Evolutionary conservation across 2,888 invertebrate species (phyloP).

Genomic region (Amphipyra berbera): DNA sequence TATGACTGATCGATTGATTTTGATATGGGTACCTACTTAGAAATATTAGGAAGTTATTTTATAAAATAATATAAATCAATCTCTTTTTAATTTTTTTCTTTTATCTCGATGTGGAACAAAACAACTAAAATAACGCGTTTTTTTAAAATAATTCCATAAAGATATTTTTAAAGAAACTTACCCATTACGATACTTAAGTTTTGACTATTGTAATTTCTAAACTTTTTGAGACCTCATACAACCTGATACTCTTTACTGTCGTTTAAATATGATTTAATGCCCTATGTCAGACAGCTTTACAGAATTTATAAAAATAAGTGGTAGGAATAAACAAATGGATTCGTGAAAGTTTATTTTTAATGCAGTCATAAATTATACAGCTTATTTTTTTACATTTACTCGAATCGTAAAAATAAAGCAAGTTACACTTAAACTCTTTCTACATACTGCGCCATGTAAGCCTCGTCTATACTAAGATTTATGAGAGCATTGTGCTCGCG

Average conservation of each 20-base stretch:
- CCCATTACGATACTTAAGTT: not conserved
- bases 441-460: slow-evolving; percentile 67
- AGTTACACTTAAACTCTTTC: slow-evolving; percentile 19
- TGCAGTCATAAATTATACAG: slow-evolving; percentile 35
- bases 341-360: slow-evolving; percentile 38
- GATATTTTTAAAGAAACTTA: not conserved
- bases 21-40: too few species aligned
- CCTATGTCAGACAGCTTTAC: slow-evolving; percentile 19
- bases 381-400: slow-evolving; percentile 37
- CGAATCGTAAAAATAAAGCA: slow-evolving; percentile 30
- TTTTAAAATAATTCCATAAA: not conserved
- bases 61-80: too few species aligned
- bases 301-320: slow-evolving; percentile 24
- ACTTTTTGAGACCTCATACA: not conserved
- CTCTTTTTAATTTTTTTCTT: too few species aligned
- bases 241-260: slow-evolving; percentile 14
- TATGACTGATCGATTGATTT: too few species aligned
- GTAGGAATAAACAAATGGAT: slow-evolving; percentile 23
- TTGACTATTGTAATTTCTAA: slow-evolving; percentile 9
- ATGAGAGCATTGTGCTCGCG: slow-evolving; percentile 78
- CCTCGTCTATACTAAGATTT: slow-evolving; percentile 76
- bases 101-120: too few species aligned
- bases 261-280: slow-evolving; percentile 33
- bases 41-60: too few species aligned
- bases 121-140: too few species aligned